Percentiles rank a stretch among this genome's conserved stretches.
These are phyloP conservation scores for Anas bernieri DNA, from an alignment of 2,797 vertebrate genomes.

Conservation along the genomic window DNA sequence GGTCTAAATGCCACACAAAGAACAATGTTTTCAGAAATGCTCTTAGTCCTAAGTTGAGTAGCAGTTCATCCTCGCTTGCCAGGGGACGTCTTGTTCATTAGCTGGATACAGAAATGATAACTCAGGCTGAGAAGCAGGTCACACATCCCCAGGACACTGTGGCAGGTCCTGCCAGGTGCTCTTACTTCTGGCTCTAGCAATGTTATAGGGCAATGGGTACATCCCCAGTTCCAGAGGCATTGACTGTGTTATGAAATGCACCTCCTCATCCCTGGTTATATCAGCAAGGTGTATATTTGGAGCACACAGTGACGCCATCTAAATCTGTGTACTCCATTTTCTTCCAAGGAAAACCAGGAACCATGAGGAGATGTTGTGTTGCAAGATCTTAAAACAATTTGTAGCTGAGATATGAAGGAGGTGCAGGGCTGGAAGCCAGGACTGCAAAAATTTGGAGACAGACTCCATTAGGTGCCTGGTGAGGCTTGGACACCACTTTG, in stretches of 20 bases:
- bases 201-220: not conserved
- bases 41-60: not conserved
- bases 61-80: not conserved
- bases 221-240: not conserved
- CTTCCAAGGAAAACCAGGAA: not conserved
- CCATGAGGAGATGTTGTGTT: not conserved
- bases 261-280: not conserved
- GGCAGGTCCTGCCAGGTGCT: not conserved
- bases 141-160: not conserved
- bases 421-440: not conserved
- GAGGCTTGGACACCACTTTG: not conserved
- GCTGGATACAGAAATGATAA: not conserved
- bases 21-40: not conserved
- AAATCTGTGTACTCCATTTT: not conserved
- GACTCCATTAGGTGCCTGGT: not conserved
- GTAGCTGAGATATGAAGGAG: not conserved
- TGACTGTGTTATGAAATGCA: not conserved
- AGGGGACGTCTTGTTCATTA: not conserved
- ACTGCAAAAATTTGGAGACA: not conserved
- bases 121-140: not conserved
- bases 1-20: not conserved
- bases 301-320: not conserved
- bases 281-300: fast-evolving
- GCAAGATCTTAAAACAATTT: not conserved
- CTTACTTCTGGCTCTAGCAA: not conserved